Conservation (phyloP, 1,140 invertebrate genomes). For the Sipha flava region DNA sequence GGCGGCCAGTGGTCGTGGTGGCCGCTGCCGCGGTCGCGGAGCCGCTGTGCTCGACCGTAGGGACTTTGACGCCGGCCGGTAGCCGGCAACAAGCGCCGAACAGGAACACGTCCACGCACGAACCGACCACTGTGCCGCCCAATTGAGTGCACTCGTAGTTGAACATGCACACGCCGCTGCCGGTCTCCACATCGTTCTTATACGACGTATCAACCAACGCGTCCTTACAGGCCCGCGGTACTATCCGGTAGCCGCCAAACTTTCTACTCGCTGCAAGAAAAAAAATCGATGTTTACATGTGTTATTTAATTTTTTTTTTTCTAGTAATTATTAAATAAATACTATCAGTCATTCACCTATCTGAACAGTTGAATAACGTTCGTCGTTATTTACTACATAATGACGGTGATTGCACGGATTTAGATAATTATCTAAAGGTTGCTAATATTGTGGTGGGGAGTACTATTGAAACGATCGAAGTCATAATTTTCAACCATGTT, state of each 20-base stretch:
- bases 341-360: no score
- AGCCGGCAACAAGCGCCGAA: conserved; percentile 82
- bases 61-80: conserved; percentile 42
- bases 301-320: no score
- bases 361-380: no score
- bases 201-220: conserved; percentile 43
- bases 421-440: no score
- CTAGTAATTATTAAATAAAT: no score
- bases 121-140: conserved; percentile 72
- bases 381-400: no score
- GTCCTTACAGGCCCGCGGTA: conserved; percentile 61
- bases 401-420: no score
- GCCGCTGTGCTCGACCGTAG: conserved; percentile 5
- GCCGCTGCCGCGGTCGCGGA: conserved; percentile 5
- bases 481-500: no score
- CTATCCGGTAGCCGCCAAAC: conserved; percentile 76
- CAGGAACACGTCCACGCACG: conserved; percentile 84
- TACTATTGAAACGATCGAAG: no score
- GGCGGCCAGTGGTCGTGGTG: not conserved
- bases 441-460: no score
- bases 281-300: no score
- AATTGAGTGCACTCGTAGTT: conserved; percentile 78
- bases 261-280: conserved; percentile 51
- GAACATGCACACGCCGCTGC: conserved; percentile 78
- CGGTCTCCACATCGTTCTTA: conserved; percentile 37